phyloP scores from a whole-genome alignment of 2,797 vertebrate genomes.

The Scarus forsteni region DNA sequence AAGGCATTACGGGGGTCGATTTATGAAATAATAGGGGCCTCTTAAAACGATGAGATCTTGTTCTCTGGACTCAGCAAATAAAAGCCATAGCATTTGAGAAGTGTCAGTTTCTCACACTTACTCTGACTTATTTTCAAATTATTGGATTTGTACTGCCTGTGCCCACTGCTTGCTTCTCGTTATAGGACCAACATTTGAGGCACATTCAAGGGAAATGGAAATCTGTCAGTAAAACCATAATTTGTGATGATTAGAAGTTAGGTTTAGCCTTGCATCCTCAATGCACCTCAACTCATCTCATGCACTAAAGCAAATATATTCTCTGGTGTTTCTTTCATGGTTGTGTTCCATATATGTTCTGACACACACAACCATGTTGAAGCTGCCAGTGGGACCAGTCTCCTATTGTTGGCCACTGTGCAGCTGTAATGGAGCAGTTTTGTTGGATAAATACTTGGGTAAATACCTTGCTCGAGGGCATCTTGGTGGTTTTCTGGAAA shows the following conservation, averaged over 20 bases:
- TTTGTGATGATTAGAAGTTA: slow-evolving; percentile 13
- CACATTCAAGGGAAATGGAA: slow-evolving; percentile 35
- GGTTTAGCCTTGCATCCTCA: slow-evolving; percentile 1
- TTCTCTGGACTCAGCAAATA: slow-evolving; percentile 65
- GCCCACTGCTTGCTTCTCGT: slow-evolving; percentile 29
- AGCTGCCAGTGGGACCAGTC: slow-evolving; percentile 56
- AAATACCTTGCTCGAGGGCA: slow-evolving; percentile 62
- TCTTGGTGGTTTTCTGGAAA: slow-evolving; percentile 67
- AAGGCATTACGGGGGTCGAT: slow-evolving; percentile 46
- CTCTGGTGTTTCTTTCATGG: neutral
- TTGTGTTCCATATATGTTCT: slow-evolving; percentile 1
- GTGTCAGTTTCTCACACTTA: slow-evolving; percentile 63
- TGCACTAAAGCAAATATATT: slow-evolving; percentile 25
- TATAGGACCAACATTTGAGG: slow-evolving; percentile 36
- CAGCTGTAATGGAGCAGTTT: slow-evolving; percentile 62
- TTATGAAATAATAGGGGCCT: slow-evolving; percentile 66
- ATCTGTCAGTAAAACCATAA: slow-evolving; percentile 35
- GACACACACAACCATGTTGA: slow-evolving; percentile 32
- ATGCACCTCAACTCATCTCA: slow-evolving; percentile 20
- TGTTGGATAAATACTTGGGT: slow-evolving; percentile 69
- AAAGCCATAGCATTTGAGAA: slow-evolving; percentile 35
- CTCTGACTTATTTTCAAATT: slow-evolving; percentile 59
- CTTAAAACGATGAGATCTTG: slow-evolving; percentile 62
- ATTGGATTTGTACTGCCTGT: slow-evolving; percentile 56
- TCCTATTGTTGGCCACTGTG: slow-evolving; percentile 49